Evolutionary conservation across 2,113 vertebrate species (phyloP), one percentile per base, ranked within the genome.

Genomic region (Limnothrissa miodon): DNA sequence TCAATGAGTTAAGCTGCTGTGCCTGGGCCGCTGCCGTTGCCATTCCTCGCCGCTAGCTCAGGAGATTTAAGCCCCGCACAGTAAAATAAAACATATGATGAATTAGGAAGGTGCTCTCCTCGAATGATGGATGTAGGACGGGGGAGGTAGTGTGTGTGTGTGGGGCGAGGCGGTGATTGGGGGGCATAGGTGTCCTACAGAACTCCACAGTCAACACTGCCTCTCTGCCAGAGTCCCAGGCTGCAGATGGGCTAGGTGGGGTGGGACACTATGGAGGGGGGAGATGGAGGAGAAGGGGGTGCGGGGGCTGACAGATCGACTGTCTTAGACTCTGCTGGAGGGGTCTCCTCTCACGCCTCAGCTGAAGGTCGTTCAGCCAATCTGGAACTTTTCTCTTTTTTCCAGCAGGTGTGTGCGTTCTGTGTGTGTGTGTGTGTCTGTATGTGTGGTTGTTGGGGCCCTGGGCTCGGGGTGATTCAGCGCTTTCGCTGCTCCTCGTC

Each of bases 361-460:
- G 78, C 86, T 91, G 92, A 95, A 94, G 93, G 93, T 95, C 90
- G 90, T 89, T 90, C 89, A 91, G 90, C 92, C 89, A 91, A 89
- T 90, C 88, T 36, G 56, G 90, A 93, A 92, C 90, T 93, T 74
- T 74, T 74, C 33, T 74, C 33, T 70, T 66, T 29, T 33, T 66
- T 66, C 33, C 13, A 29, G 93, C 91, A 83, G 90, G 88, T 87
- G 88, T 86, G 88, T 87, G 42, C 6, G 42, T 42, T 86, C 88
- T 87, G 42, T 42, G 42, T 42, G 42, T 6, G 42, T 6, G 42
- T 42, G 42, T 42, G 42, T 42, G 42, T 42, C 2, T 42, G 42
- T 2, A 42, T 2, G 42, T 2, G 42, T 42, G 42, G 88, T 87
- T 88, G 86, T 88, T 87, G 91, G 21, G 11, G 66, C 66, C 39